Base-by-base conservation (phyloP, 2,888 invertebrate species). In the Vandiemenella viatica region DNA sequence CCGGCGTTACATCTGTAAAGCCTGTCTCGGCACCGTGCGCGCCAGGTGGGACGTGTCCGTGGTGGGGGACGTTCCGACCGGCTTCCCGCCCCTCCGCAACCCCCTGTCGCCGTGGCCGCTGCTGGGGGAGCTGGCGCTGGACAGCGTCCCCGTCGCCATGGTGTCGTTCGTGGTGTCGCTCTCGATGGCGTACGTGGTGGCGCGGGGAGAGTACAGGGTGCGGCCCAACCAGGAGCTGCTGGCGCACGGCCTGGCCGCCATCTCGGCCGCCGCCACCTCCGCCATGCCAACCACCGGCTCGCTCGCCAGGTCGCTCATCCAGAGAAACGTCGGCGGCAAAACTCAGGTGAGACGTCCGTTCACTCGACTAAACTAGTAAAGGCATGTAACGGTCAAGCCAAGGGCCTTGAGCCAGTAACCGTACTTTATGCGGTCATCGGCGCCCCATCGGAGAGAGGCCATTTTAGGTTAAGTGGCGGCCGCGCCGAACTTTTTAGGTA, bases 141-240 rank as follows among this genome's bases (percentile, higher is more conserved):
- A 32, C n/a, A 4, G 32, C 32, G 32, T n/a, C 5, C 13, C 32
- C 3, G n/a, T 4, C n/a, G 32, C 32, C 32, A n/a, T 32, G n/a
- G 32, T 32, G 32, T 10, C 32, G n/a, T 32, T 3, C 32, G 32
- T n/a, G 3, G 32, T 32, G 2, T 13, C 3, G 10, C n/a, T 13
- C n/a, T 32, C 32, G 10, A 10, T 32, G 10, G 32, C 32, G n/a
- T 10, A 13, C 3, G n/a, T 32, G 32, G 13, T 32, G 3, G 32
- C 32, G 10, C n/a, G 13, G 18, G 5, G 26, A 15, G 37, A 22
- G 18, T 42, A 41, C 18, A 23, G 15, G 3, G 41, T 48, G 6
- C 26, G 42, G 15, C 42, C 48, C 1, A 18, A 48, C 3, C 48
- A 48, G 20, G 48, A 48, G 16, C 22, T 48, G 3, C 18, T 48